These are phyloP conservation scores for Ectropis crepuscularia DNA, from an alignment of 2,888 invertebrate genomes.

Conservation along the genomic window DNA sequence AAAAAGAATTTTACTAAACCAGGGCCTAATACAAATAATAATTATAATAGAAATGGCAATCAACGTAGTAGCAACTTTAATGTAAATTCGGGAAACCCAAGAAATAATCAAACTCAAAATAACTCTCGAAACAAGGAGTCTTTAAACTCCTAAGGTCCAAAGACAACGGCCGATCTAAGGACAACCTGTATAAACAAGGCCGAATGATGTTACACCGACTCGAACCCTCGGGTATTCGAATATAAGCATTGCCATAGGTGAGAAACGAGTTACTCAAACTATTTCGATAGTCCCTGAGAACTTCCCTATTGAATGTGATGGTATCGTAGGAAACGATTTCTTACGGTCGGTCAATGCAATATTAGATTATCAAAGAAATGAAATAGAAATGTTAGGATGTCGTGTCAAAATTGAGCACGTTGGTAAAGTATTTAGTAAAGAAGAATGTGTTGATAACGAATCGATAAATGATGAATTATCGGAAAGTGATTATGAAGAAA, in stretches of 20 bases:
- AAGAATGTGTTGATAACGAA: too few species aligned
- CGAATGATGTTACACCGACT: constrained; percentile 1
- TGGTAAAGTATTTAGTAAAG: too few species aligned
- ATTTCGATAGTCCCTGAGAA: background rate
- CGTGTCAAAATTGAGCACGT: too few species aligned
- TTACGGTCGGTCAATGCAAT: background rate
- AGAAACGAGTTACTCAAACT: constrained; percentile 1
- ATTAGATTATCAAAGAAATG: background rate
- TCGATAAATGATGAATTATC: too few species aligned
- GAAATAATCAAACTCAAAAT: background rate
- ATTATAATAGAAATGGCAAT: background rate
- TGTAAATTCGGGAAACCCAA: too few species aligned
- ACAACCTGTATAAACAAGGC: background rate
- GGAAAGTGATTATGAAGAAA: too few species aligned
- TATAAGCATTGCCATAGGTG: background rate
- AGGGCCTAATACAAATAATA: background rate
- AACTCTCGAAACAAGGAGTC: background rate
- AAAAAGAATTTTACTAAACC: background rate
- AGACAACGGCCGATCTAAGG: background rate
- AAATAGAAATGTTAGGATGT: too few species aligned
- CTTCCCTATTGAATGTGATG: constrained; percentile 5
- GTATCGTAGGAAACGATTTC: constrained; percentile 1
- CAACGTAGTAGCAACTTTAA: too few species aligned
- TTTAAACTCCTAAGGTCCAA: constrained; percentile 4
- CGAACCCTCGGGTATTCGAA: background rate